Evolutionary conservation across 30 jellyfish, hydroid and myxozoan species (phyloP), one percentile per base, ranked within the genome.

Genomic region (Cassiopea andromeda): DNA sequence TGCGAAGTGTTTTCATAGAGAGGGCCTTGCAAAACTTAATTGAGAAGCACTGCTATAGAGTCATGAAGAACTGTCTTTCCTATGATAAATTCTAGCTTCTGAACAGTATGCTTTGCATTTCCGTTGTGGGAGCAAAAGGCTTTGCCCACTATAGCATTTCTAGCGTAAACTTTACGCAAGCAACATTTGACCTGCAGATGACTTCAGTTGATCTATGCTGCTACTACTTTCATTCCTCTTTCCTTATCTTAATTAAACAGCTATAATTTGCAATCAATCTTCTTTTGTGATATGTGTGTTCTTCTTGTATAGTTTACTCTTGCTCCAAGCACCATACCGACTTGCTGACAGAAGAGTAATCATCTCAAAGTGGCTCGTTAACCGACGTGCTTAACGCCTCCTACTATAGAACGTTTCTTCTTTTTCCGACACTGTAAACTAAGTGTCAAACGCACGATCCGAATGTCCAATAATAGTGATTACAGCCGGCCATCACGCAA

Each of bases 371-470:
- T 83, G 75, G 45, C 91, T 59, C 68, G 58, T 83, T 70, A 64
- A 68, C 84, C 84, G 85, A 83, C 75, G 16, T 61, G 91, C 91
- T 83, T 83, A 83, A 58, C 91, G 83, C 91, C 91, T 83, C 69
- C 50, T 9, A 46, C 83, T 73, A 58, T 60, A 27, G 57, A 44
- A 43, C 91, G 48, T 83, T 49, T 44, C n/a, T 70, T 3, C 44
- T 54, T 80, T 27, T 81, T 12, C 90, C 90, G 90, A 81, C 90
- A 12, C 81, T 69, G 1, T 16, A 48, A 64, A 46, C 50, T 1
- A 45, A 73, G 90, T 81, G 90, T 46, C 74, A 49, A 61, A 81
- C 13, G 69, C 90, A 81, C 90, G 90, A 69, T 9, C 48, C 47
- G 49, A 12, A 44, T 15, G 8, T 49, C 81, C 46, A 60, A 64